Evolutionary conservation across 1,140 invertebrate species (phyloP).

Genomic region (Spodoptera litura): DNA sequence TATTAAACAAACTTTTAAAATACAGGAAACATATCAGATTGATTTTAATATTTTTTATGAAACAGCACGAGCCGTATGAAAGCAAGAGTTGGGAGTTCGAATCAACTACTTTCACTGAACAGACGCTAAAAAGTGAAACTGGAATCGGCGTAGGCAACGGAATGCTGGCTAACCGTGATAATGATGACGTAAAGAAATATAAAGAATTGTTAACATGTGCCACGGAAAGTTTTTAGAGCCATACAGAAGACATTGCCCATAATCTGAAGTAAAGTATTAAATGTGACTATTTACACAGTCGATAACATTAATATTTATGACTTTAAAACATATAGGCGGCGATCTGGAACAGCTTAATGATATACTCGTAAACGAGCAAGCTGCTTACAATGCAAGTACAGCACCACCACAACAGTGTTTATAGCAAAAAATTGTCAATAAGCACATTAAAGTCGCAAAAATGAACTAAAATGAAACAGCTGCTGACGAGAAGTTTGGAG

Average conservation of each 20-base stretch:
- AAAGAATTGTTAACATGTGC: slow-evolving; percentile 44
- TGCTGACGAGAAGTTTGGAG: slow-evolving; percentile 50
- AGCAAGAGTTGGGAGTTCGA: slow-evolving; percentile 74
- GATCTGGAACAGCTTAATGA: not conserved
- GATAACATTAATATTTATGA: no score
- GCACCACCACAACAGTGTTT: not conserved
- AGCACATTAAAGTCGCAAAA: slow-evolving; percentile 15
- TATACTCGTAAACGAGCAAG: not conserved
- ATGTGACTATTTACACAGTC: no score
- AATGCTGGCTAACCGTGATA: slow-evolving; percentile 59
- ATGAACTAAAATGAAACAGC: slow-evolving; percentile 45
- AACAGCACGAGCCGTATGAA: slow-evolving; percentile 60
- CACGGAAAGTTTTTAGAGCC: slow-evolving; percentile 31
- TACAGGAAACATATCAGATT: slow-evolving; percentile 37
- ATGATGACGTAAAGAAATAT: slow-evolving; percentile 48
- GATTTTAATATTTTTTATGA: slow-evolving; percentile 51
- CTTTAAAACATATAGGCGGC: not conserved
- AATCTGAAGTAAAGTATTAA: not conserved
- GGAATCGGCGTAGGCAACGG: slow-evolving; percentile 61
- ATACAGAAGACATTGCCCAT: not conserved
- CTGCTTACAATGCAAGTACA: not conserved
- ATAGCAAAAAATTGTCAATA: slow-evolving; percentile 26
- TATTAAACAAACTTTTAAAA: not conserved
- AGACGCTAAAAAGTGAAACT: slow-evolving; percentile 84
- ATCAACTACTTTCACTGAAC: slow-evolving; percentile 76